These are phyloP conservation scores for Mactra quadrangularis DNA, from an alignment of 1,140 invertebrate species.

Conservation along the genomic window DNA sequence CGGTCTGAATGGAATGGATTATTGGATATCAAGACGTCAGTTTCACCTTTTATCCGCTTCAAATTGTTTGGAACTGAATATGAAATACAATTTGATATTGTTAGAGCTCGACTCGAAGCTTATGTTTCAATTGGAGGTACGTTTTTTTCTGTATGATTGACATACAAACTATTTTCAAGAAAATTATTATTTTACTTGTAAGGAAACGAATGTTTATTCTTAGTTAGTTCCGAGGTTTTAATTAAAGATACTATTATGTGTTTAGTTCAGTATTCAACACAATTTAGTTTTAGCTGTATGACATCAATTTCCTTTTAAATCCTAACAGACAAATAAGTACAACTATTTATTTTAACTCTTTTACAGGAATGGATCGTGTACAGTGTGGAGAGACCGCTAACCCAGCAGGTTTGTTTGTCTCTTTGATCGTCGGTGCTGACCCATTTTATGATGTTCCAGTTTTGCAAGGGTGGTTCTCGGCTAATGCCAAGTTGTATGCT, in stretches of 20 bases:
- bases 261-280: too few species aligned
- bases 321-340: too few species aligned
- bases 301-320: too few species aligned
- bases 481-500: neutral
- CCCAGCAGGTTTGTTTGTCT: conserved; percentile 45
- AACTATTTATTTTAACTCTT: too few species aligned
- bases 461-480: conserved; percentile 9
- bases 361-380: too few species aligned
- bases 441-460: conserved; percentile 38
- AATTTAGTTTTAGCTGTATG: too few species aligned
- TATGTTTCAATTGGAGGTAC: conserved; percentile 28
- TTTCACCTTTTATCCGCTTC: conserved; percentile 2
- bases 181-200: too few species aligned
- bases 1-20: conserved; percentile 19
- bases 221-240: too few species aligned
- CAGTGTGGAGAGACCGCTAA: conserved; percentile 46
- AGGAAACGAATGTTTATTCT: too few species aligned
- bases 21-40: neutral
- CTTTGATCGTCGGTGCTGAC: conserved; percentile 8
- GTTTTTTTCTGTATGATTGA: too few species aligned
- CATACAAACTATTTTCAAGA: too few species aligned
- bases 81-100: neutral
- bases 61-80: conserved; percentile 2
- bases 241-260: too few species aligned
- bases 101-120: neutral